These are phyloP conservation scores for Unio pictorum DNA, from an alignment of 2,888 invertebrate species.

Conservation along the genomic window DNA sequence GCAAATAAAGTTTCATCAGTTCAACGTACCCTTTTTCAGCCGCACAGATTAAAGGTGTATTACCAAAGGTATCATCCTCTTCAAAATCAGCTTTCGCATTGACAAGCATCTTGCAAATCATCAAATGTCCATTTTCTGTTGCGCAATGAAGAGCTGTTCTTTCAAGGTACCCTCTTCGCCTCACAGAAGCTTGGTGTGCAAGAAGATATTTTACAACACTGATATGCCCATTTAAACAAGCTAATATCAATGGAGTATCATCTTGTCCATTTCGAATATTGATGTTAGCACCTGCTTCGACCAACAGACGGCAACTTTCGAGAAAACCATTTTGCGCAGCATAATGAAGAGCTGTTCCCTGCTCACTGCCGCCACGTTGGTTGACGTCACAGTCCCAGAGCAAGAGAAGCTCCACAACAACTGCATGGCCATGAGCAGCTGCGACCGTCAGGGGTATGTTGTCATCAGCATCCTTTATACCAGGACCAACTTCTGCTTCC, in stretches of 20 bases:
- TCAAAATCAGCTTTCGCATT: slow-evolving; percentile 57
- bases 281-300: slow-evolving; percentile 55
- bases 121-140: slow-evolving; percentile 60
- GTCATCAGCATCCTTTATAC: slow-evolving; percentile 35
- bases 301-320: slow-evolving; percentile 51
- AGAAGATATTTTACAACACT: slow-evolving; percentile 58
- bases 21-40: slow-evolving; percentile 63
- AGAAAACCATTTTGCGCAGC: slow-evolving; percentile 57
- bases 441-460: slow-evolving; percentile 53
- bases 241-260: slow-evolving; percentile 64
- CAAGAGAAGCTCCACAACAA: slow-evolving; percentile 52
- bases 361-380: slow-evolving; percentile 42
- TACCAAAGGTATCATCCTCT: slow-evolving; percentile 62
- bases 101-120: slow-evolving; percentile 54
- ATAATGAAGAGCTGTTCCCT: slow-evolving; percentile 58
- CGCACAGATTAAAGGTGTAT: slow-evolving; percentile 61
- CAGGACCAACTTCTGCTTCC: slow-evolving; percentile 47
- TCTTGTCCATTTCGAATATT: slow-evolving; percentile 55
- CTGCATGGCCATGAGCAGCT: slow-evolving; percentile 46
- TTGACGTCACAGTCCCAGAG: slow-evolving; percentile 56
- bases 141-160: slow-evolving; percentile 64
- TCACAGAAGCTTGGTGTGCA: slow-evolving; percentile 53
- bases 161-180: slow-evolving; percentile 59
- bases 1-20: slow-evolving; percentile 49
- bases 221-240: slow-evolving; percentile 58